Evolutionary conservation across 2,113 vertebrate species (phyloP), one percentile per base, ranked within the genome.

Genomic region (Pelodiscus sinensis): DNA sequence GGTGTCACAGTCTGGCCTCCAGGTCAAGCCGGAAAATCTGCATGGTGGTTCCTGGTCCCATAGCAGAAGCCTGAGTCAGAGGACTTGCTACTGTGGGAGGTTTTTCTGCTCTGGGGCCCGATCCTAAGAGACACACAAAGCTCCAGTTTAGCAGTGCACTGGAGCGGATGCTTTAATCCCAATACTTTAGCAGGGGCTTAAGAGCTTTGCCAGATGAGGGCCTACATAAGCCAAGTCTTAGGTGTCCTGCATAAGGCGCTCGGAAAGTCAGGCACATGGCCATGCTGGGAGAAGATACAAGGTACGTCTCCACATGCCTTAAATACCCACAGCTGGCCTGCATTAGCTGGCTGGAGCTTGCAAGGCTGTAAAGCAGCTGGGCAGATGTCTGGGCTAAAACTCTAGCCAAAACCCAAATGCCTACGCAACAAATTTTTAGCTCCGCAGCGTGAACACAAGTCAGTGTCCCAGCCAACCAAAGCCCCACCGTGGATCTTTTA

Each of bases 81-180:
- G 16, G 62, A 65, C 14, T 29, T 65, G 62, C 31, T 31, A 15
- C 62, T 65, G 29, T 31, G 29, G 14, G 25, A 62, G 29, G 29
- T 29, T 65, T 65, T 31, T 65, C 29, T 65, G 62, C 62, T 31
- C 25, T 65, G 60, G 15, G 60, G 27, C 14, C 27, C 27, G 31
- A 62, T 0, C 51, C 81, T 71, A 1, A 31, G 0, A 2, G 8
- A 56, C 84, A 13, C 29, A 1, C 19, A 9, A 0, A 13, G 82
- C 25, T 15, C 9, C n/a, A n/a, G 4, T 2, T 0, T 15, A 75
- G 79, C 19, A 10, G 79, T 15, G 77, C 86, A 8, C 55, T 83
- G 1, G 1, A 83, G 88, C 8, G 1, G 50, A 2, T 35, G 4
- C 54, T 21, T 3, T 22, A 6, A 50, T 2, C 4, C 57, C 89